These are phyloP conservation scores for Drosophila punjabiensis DNA, from an alignment of 1,140 invertebrate genomes.

Conservation along the genomic window DNA sequence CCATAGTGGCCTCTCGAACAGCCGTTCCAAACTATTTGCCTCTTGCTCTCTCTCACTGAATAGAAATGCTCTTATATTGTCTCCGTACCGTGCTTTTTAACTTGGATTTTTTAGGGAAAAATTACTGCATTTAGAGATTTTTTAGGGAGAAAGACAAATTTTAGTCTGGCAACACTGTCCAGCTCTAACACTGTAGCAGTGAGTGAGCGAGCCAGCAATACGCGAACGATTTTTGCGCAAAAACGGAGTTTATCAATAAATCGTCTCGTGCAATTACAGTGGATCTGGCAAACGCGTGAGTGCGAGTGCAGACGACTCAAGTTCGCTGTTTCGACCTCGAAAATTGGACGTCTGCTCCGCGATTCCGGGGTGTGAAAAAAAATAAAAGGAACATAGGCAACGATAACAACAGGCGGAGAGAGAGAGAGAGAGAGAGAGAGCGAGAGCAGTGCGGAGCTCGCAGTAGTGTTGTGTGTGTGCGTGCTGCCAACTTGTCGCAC, in stretches of 20 bases:
- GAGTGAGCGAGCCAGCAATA: slow-evolving; percentile 47
- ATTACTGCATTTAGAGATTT: no score
- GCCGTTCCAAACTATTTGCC: no score
- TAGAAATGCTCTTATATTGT: no score
- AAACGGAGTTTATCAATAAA: slow-evolving; percentile 51
- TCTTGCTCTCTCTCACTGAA: no score
- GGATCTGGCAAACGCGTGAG: slow-evolving; percentile 10
- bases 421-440: slow-evolving; percentile 18
- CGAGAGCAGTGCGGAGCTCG: slow-evolving; percentile 12
- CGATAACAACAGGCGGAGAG: slow-evolving; percentile 50
- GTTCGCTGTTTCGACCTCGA: not conserved
- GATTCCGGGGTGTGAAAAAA: slow-evolving; percentile 27
- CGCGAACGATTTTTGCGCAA: slow-evolving; percentile 47
- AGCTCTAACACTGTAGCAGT: slow-evolving; percentile 15
- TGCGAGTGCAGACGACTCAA: not conserved
- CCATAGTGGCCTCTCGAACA: no score
- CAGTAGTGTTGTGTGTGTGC: slow-evolving; percentile 47
- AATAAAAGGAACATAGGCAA: slow-evolving; percentile 46
- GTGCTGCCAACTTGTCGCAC: slow-evolving; percentile 53
- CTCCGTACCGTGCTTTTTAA: no score
- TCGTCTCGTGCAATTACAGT: slow-evolving; percentile 20
- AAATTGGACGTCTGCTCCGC: not conserved
- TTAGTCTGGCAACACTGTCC: not conserved
- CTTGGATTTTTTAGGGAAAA: no score
- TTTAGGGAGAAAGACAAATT: no score